Evolutionary conservation across 2,888 invertebrate species (phyloP), one percentile per base, ranked within the genome.

Genomic region (Lydus trimaculatus): DNA sequence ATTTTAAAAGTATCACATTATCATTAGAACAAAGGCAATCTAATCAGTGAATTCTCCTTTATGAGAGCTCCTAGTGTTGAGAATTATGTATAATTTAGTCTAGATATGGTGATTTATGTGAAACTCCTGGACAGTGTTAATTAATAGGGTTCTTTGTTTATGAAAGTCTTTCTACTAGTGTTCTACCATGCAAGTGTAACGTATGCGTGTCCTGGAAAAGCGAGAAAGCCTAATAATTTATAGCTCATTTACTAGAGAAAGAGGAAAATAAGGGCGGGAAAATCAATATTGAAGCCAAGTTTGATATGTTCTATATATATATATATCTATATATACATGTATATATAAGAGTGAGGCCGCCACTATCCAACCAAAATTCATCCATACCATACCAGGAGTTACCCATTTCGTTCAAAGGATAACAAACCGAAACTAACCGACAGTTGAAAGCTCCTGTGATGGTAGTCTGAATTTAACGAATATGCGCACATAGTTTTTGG

Each of bases 211-310:
- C 31, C 33, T 31, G 52, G 43, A 70, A 70, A 78, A 79, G 74
- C 75, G 76, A 79, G 78, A 80, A 77, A 76, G 78, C 75, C 78
- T 78, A 80, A 81, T 83, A 82, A 83, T 81, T 83, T 82, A 82
- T 81, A 74, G 81, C 78, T 82, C 81, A 81, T 83, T 82, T 81
- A 80, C 76, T 67, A 77, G 81, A 80, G 80, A 81, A 82, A 79
- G 81, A 81, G 73, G 79, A 81, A 79, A 78, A 79, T 77, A 81
- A 80, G 82, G 83, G 82, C 82, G 82, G 83, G 76, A 81, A 82
- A 83, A 84, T 84, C 84, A 81, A 84, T 84, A 83, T 76, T 67
- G 68, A 69, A 70, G 64, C 62, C 39, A n/a, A 67, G 64, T 31
- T 58, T 61, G 43, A 31, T 48, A 67, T 73, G 25, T 66, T 65